Base-by-base conservation (phyloP, 2,797 vertebrate species). In the Gallinago nigripennis region DNA sequence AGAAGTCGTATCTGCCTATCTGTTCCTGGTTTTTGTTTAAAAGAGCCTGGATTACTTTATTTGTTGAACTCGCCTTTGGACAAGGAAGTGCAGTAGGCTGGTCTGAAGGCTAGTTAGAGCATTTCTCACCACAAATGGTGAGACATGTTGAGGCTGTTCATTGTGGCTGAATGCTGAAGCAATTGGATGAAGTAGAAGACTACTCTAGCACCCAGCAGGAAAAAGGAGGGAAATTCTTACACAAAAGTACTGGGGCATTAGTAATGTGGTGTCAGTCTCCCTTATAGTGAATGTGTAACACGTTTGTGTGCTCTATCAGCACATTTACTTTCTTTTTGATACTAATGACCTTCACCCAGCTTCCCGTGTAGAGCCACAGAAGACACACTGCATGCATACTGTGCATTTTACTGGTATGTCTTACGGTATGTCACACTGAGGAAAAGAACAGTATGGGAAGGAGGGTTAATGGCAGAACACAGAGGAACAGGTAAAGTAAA, bases 111-210 rank as follows among this genome's bases (percentile, higher is more conserved):
- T 73, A 16, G 3, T 41, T 63, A 39, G 18, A 53, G 10, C 9
- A 25, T 14, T 86, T 70, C 54, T 57, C 27, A 30, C 9, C 11
- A 25, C 7, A 61, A 8, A 33, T 23, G 17, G 9, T 61, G 54
- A 56, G 27, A 25, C 15, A 12, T 0, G 2, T 21, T 0, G 1
- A 39, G 30, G 7, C 39, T 66, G 8, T 33, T 75, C 1, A 0
- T 61, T 65, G 16, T 57, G 63, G 20, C 28, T 71, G 25, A 15
- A 2, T 57, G 16, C 27, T 45, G 35, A 46, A 76, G 24, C 21
- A 57, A 12, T 0, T 76, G 75, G 14, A 41, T 72, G 54, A 61
- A 25, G 0, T 0, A 48, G 15, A 25, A 27, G 5, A 2, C 0
- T 58, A 20, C 30, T 88, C 35, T 48, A 77, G 73, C 19, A 78